Evolutionary conservation across 2,797 vertebrate genomes (phyloP).

Genomic region (Caiman crocodilus): DNA sequence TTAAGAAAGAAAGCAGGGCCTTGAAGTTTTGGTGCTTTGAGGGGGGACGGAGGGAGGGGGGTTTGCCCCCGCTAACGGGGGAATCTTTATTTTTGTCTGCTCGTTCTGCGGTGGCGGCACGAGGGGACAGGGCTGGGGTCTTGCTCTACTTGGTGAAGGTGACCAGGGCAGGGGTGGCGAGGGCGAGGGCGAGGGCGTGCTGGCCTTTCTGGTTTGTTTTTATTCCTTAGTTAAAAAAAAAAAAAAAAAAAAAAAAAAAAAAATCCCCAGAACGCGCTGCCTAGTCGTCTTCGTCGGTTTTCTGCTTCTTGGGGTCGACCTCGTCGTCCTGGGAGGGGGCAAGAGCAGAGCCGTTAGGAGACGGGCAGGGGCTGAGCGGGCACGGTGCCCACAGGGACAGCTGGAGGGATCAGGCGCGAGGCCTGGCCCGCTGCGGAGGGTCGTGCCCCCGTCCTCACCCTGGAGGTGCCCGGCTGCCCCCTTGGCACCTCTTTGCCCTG

Average conservation of each 20-base stretch:
- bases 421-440: background rate
- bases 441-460: no score
- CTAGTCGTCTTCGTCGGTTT: constrained; percentile 89
- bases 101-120: constrained; percentile 55
- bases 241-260: constrained; percentile 42
- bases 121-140: constrained; percentile 56
- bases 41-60: background rate
- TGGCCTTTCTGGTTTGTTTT: constrained; percentile 80
- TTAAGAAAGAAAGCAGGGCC: constrained; percentile 90
- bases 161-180: constrained; percentile 80
- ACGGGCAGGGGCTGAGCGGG: accelerated
- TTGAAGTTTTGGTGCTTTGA: constrained; percentile 83
- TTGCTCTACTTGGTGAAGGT: constrained; percentile 89
- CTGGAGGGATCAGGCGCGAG: accelerated
- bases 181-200: constrained; percentile 67
- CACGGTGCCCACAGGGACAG: background rate
- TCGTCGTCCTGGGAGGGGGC: constrained; percentile 83
- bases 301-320: constrained; percentile 93
- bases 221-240: constrained; percentile 71
- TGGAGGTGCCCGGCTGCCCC: no score
- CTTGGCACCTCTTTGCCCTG: no score
- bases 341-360: constrained; percentile 4
- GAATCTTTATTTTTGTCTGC: background rate
- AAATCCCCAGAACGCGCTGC: constrained; percentile 63
- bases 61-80: background rate